Conservation (phyloP, 1,140 invertebrate species). For the Gonioctena quinquepunctata region DNA sequence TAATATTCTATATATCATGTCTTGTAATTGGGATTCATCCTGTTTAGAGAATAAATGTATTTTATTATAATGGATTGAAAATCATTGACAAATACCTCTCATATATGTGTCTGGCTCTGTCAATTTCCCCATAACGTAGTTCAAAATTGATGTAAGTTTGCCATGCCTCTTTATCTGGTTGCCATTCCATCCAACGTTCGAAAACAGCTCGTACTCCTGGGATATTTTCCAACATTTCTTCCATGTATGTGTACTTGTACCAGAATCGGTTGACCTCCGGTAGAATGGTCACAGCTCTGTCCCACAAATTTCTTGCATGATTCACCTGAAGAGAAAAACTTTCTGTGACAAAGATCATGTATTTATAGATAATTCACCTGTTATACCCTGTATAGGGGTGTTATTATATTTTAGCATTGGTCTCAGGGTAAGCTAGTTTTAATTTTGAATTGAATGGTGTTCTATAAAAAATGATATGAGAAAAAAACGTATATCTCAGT, state of each 20-base stretch:
- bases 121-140: conserved; percentile 96
- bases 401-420: too few species aligned
- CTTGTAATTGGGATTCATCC: too few species aligned
- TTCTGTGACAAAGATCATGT: too few species aligned
- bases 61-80: neutral
- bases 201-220: neutral
- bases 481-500: too few species aligned
- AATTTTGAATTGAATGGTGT: too few species aligned
- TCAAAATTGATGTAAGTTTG: conserved; percentile 99
- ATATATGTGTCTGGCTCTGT: conserved; percentile 91
- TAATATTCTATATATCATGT: too few species aligned
- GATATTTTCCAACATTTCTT: neutral
- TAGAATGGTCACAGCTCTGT: neutral
- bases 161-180: conserved; percentile 99
- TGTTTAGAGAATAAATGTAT: too few species aligned
- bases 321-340: conserved; percentile 66
- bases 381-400: too few species aligned
- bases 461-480: too few species aligned
- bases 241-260: neutral
- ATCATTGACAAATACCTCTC: conserved; percentile 60
- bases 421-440: too few species aligned
- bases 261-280: neutral
- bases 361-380: too few species aligned
- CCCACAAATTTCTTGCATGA: neutral
- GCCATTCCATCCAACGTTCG: conserved; percentile 72